These are phyloP conservation scores for Amiota communis DNA, from an alignment of 2,888 invertebrate genomes.

Conservation along the genomic window DNA sequence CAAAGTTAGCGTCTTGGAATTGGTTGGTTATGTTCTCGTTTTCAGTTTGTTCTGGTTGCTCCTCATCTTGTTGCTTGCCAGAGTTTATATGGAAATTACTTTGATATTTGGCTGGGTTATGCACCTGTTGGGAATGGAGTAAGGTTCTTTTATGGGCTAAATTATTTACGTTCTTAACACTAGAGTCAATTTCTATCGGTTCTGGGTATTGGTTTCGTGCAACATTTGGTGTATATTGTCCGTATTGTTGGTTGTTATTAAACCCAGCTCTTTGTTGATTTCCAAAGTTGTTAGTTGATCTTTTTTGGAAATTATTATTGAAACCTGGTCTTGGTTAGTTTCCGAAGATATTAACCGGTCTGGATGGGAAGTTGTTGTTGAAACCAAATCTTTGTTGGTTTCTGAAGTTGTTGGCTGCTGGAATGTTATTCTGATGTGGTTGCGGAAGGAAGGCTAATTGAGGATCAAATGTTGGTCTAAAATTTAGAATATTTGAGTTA, in stretches of 20 bases:
- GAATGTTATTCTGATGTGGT: neutral
- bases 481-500: neutral
- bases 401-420: too few species aligned
- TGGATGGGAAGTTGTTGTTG: neutral
- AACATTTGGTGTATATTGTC: neutral
- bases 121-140: neutral
- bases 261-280: neutral
- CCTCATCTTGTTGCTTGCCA: neutral
- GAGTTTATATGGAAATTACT: constrained; percentile 5
- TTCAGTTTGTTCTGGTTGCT: neutral
- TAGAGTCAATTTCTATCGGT: constrained; percentile 40
- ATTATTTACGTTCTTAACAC: constrained; percentile 29
- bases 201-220: constrained; percentile 33
- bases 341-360: neutral
- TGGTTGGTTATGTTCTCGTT: neutral
- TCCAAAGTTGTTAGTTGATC: neutral
- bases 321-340: neutral
- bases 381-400: neutral
- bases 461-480: constrained; percentile 4
- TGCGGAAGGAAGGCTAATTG: neutral
- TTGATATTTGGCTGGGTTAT: neutral
- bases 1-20: neutral
- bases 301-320: neutral
- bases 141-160: neutral
- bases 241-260: neutral